Base-by-base conservation (phyloP, 2,888 invertebrate species). In the Artemia sp. region DNA sequence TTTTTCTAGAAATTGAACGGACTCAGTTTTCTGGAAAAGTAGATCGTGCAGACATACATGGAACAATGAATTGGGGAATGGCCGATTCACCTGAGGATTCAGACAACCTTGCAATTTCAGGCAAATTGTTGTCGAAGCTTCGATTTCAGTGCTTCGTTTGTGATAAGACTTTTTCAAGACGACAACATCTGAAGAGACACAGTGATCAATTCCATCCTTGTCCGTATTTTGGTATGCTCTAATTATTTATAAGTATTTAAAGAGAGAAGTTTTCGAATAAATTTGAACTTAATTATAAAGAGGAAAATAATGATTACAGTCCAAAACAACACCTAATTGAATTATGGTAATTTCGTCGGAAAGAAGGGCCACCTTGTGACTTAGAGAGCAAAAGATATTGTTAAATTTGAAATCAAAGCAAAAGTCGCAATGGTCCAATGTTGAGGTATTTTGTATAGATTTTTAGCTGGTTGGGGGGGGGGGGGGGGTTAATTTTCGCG, bases 151-250 rank as follows among this genome's bases (percentile, higher is more conserved):
- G 58, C 58, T 58, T 19, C 58, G 8, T 58, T 58, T 58, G 58
- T 58, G n/a, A 14, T 8, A 58, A 58, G 10, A 58, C n/a, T 14
- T 58, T 58, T 58, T 58, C 58, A 19, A n/a, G 58, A 9, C 8
- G 58, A 58, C 8, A 58, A 8, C 58, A 58, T 58, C 58, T 58
- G 58, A 58, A 58, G 58, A 58, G 58, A 10, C 58, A 58, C 58
- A 58, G 9, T 58, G 58, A 58, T 58, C 58, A 58, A 19, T 58
- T 58, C 58, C 58, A 58, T 58, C 58, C 58, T 8, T 8, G 58
- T 58, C n/a, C n/a, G 38, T 38, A 58, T 58, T n/a, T 58, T 58
- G 8, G 10, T 19, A 58, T 58, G n/a, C 19, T 58, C 58, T 58
- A 9, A 14, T 19, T 8, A 19, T 58, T 58, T 9, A 8, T 8